These are phyloP conservation scores for Palaemon carinicauda DNA, from an alignment of 1,140 invertebrate genomes.

Conservation along the genomic window DNA sequence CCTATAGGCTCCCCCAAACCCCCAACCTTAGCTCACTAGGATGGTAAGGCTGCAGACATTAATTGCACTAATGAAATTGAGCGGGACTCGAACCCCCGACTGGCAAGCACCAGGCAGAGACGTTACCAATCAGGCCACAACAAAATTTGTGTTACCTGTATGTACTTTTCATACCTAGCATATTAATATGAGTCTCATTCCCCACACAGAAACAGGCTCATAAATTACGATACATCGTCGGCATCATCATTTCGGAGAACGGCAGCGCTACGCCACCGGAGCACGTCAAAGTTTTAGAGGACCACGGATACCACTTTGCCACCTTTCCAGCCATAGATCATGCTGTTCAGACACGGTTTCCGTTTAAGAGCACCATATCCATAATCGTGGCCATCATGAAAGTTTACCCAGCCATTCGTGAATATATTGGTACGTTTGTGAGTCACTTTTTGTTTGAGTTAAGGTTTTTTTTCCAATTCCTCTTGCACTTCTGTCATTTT, in stretches of 20 bases:
- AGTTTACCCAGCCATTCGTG: conserved; percentile 65
- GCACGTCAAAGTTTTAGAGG: conserved; percentile 49
- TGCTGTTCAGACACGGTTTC: conserved; percentile 66
- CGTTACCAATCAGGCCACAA: too few relatives aligned
- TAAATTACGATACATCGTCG: conserved; percentile 64
- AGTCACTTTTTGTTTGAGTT: background rate
- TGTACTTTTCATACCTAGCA: too few relatives aligned
- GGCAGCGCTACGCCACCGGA: conserved; percentile 58
- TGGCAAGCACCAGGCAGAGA: too few relatives aligned
- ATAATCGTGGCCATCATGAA: conserved; percentile 66
- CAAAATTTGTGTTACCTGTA: too few relatives aligned
- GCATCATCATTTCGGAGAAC: conserved; percentile 63
- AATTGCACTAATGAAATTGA: too few relatives aligned
- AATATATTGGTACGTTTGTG: conserved; percentile 62
- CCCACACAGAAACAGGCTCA: conserved; percentile 62
- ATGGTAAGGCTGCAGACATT: too few relatives aligned
- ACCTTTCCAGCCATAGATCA: conserved; percentile 65
- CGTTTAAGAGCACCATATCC: conserved; percentile 65
- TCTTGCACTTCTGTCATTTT: background rate
- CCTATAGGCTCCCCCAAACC: too few relatives aligned
- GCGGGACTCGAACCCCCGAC: too few relatives aligned
- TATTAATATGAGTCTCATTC: too few relatives aligned
- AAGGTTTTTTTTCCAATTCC: background rate
- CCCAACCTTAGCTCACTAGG: too few relatives aligned
- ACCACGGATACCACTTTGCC: conserved; percentile 64